Evolutionary conservation across 2,888 invertebrate genomes (phyloP).

Genomic region (Ganaspis brasiliensis): DNA sequence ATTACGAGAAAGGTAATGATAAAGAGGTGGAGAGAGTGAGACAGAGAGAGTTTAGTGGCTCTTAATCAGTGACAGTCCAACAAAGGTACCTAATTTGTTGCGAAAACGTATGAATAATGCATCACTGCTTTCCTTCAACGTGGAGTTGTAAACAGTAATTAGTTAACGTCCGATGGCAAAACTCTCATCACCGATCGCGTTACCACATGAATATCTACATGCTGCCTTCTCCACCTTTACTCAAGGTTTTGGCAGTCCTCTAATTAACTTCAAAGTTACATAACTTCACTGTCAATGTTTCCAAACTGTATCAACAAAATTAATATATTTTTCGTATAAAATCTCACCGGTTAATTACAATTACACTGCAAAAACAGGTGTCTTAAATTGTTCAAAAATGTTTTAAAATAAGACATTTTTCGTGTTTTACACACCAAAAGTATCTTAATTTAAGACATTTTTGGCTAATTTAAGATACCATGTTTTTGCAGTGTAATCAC

Average conservation of each 20-base stretch:
- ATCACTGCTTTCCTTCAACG: constrained; percentile 51
- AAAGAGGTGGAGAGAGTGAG: constrained; percentile 38
- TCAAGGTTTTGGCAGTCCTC: constrained; percentile 31
- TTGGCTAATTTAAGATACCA: no score
- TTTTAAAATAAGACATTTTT: no score
- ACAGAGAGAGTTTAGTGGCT: constrained; percentile 3
- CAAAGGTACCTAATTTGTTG: constrained; percentile 62
- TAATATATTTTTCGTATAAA: no score
- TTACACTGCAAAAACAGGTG: no score
- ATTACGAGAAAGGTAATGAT: constrained; percentile 45
- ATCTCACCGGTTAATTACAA: no score
- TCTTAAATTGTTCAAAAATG: no score
- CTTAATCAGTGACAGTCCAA: constrained; percentile 62
- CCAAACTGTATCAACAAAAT: no score
- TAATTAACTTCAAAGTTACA: background rate
- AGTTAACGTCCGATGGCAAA: constrained; percentile 61
- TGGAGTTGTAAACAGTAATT: constrained; percentile 57
- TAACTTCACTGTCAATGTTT: no score
- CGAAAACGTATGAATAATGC: constrained; percentile 66
- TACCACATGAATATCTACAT: background rate
- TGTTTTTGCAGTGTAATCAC: no score
- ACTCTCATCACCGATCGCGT: constrained; percentile 52
- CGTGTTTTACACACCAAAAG: no score
- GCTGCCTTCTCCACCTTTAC: constrained; percentile 39
- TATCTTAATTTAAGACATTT: no score